Percentiles rank a stretch among this genome's conserved stretches.
These are phyloP conservation scores for Cryptomyrus ogoouensis DNA, from an alignment of 2,113 vertebrate species.

Conservation along the genomic window DNA sequence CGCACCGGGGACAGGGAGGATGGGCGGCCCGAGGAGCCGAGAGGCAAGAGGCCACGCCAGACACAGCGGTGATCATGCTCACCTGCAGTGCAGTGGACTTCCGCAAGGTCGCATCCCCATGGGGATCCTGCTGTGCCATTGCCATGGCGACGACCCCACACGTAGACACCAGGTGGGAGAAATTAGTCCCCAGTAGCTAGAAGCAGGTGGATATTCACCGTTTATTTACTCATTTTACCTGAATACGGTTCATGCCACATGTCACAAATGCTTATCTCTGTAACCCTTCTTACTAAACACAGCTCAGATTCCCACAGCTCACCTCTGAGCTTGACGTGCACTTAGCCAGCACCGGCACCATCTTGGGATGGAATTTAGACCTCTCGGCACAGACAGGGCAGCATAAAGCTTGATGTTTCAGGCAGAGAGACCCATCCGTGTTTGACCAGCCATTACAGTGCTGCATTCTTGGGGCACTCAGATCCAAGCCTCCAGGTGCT, in stretches of 20 bases:
- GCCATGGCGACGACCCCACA: constrained; percentile 57
- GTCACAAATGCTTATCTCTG: neutral
- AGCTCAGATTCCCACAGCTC: neutral
- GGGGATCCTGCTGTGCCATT: constrained; percentile 52
- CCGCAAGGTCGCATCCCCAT: constrained; percentile 45
- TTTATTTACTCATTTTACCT: neutral
- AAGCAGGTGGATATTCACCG: neutral
- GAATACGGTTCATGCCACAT: neutral
- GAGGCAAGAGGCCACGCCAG: neutral
- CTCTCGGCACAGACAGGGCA: constrained; percentile 31
- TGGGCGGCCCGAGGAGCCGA: rapidly evolving
- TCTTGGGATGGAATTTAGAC: constrained; percentile 37
- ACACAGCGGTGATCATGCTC: neutral
- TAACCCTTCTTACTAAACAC: neutral
- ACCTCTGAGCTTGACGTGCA: constrained; percentile 58
- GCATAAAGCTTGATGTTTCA: constrained; percentile 11
- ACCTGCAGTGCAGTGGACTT: constrained; percentile 59
- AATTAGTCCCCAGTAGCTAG: constrained; percentile 43
- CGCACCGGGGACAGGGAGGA: neutral
- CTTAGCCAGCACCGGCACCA: constrained; percentile 33
- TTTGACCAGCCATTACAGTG: constrained; percentile 22
- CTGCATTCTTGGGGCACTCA: constrained; percentile 5
- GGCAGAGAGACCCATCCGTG: constrained; percentile 1
- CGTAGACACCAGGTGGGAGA: constrained; percentile 29
- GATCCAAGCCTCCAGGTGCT: constrained; percentile 29